phyloP scores from a whole-genome alignment of 2,797 vertebrate species.

The Gastrophryne carolinensis region DNA sequence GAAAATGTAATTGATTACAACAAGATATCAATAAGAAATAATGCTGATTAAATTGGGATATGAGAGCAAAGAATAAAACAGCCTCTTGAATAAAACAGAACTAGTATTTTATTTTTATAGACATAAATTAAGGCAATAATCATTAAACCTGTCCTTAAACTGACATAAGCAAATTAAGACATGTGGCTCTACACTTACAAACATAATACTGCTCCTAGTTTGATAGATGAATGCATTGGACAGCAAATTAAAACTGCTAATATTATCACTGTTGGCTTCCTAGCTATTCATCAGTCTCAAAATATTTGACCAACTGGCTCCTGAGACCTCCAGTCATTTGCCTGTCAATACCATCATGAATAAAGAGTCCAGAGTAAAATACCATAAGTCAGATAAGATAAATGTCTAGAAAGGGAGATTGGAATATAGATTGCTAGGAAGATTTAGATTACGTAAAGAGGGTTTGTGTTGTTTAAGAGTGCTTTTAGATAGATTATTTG shows the following conservation, averaged over 20 bases:
- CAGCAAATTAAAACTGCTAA: background rate
- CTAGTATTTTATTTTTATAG: background rate
- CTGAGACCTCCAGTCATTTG: background rate
- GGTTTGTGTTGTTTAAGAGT: background rate
- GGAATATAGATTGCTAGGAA: background rate
- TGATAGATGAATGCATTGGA: background rate
- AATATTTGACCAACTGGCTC: background rate
- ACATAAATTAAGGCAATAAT: background rate
- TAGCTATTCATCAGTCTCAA: background rate
- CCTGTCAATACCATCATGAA: background rate
- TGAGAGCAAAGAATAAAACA: background rate
- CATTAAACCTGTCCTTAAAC: background rate
- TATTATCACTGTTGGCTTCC: background rate
- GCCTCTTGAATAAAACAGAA: background rate
- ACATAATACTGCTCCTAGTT: background rate
- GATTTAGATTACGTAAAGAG: background rate
- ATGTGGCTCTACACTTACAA: background rate
- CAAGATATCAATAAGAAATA: constrained; percentile 6
- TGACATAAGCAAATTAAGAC: background rate
- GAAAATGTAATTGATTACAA: constrained; percentile 27
- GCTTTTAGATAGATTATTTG: background rate
- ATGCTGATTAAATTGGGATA: background rate
- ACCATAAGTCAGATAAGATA: background rate
- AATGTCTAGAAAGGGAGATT: background rate
- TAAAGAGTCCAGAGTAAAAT: background rate